These are phyloP conservation scores for Pollenia griseotomentosa DNA, from an alignment of 2,888 invertebrate genomes.

Conservation along the genomic window DNA sequence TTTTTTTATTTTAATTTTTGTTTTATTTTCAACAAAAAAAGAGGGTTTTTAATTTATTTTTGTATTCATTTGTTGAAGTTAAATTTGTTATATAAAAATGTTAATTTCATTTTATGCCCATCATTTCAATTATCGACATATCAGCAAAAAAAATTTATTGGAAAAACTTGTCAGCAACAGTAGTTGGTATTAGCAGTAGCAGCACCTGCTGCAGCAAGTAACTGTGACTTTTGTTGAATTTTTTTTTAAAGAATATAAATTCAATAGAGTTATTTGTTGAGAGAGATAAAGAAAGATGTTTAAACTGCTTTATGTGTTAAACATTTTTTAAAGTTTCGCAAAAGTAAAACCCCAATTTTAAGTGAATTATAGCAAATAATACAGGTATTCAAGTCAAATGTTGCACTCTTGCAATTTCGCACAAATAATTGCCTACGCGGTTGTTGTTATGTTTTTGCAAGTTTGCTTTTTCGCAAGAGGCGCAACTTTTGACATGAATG, in stretches of 20 bases:
- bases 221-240: conserved; percentile 32
- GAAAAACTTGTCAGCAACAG: conserved; percentile 6
- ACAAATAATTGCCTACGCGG: too few relatives aligned
- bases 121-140: conserved; percentile 72
- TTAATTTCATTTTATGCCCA: conserved; percentile 71
- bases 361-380: background rate
- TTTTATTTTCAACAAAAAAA: conserved; percentile 31
- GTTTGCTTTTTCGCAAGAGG: too few relatives aligned
- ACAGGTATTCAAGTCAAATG: too few relatives aligned
- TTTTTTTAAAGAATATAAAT: background rate
- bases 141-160: conserved; percentile 17
- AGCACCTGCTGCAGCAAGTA: conserved; percentile 15
- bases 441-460: too few relatives aligned
- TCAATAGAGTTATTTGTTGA: background rate
- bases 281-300: background rate
- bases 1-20: conserved; percentile 28
- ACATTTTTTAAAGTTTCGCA: conserved; percentile 3
- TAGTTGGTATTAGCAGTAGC: background rate
- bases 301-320: background rate
- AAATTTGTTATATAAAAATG: conserved; percentile 71
- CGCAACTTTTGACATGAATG: too few relatives aligned
- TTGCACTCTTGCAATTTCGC: background rate
- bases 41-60: conserved; percentile 29
- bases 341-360: background rate
- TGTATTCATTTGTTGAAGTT: conserved; percentile 67